These are phyloP conservation scores for Basileuterus tristriatus DNA, from an alignment of 2,797 vertebrate species.

Conservation along the genomic window DNA sequence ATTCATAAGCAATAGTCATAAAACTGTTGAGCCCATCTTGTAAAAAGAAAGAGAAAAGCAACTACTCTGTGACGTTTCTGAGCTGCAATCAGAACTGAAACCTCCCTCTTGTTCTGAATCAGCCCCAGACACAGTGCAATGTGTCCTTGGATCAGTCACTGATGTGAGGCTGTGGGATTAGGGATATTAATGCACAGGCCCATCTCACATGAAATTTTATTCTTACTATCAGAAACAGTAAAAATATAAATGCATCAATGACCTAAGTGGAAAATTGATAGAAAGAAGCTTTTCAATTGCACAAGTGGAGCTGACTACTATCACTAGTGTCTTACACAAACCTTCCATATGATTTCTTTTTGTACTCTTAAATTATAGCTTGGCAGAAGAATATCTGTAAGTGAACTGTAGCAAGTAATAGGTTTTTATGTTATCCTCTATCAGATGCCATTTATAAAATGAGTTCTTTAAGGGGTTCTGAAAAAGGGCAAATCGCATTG, in stretches of 20 bases:
- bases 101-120: background rate
- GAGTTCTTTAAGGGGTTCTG: background rate
- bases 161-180: background rate
- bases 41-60: background rate
- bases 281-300: background rate
- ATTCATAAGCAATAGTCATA: background rate
- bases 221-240: background rate
- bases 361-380: background rate
- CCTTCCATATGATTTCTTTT: background rate
- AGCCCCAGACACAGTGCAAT: background rate
- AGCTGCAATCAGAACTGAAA: background rate
- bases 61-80: background rate
- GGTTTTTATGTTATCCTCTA: background rate
- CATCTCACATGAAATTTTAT: background rate
- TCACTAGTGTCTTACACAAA: background rate
- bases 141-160: background rate
- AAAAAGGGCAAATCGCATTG: background rate
- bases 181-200: background rate
- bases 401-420: background rate
- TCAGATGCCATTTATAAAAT: background rate
- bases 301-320: background rate
- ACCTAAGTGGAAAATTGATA: background rate
- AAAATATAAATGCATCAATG: background rate
- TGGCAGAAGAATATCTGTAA: background rate
- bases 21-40: background rate